Evolutionary conservation across 2,888 invertebrate genomes (phyloP), one percentile per base, ranked within the genome.

Genomic region (Mesoligia furuncula): DNA sequence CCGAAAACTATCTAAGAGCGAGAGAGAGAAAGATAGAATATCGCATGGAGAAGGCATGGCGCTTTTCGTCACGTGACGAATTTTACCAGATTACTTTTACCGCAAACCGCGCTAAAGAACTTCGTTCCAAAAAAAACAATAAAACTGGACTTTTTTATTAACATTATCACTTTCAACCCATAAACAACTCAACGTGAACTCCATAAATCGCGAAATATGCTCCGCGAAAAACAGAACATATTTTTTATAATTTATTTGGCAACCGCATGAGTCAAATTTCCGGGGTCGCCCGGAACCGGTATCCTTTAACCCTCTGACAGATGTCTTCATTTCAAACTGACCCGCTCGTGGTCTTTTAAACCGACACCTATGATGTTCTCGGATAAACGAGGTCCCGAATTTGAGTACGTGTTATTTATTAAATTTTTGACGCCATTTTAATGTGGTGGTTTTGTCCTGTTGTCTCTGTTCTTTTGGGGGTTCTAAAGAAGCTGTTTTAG

Each of bases 271-370:
- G 85, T 90, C 90, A 90, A 91, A 92, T 92, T 91, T 92, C 92
- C 91, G 91, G 89, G 65, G 79, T 81, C 71, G 80, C n/a, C 69
- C 79, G 80, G 73, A 85, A 81, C 83, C 83, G 83, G 84, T 82
- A 84, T 84, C 85, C 85, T 81, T 86, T 87, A 83, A 83, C 86
- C 85, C 84, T 69, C 78, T 90, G 91, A 91, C 92, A 91, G 89
- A 91, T 91, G 89, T 91, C 89, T 91, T 91, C 90, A 90, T 91
- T 89, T 88, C 85, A 69, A 75, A 73, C 86, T 75, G 79, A 82
- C 85, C 78, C 78, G 76, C 68, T 75, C 77, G 79, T 73, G 87
- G 84, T 86, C 87, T 87, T 85, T 85, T 87, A 83, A 89, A 85
- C 65, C 64, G 88, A 88, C 88, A 86, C 87, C 79, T 75, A 80